These are phyloP conservation scores for Hyposoter didymator DNA, from an alignment of 2,888 invertebrate genomes.

Conservation along the genomic window DNA sequence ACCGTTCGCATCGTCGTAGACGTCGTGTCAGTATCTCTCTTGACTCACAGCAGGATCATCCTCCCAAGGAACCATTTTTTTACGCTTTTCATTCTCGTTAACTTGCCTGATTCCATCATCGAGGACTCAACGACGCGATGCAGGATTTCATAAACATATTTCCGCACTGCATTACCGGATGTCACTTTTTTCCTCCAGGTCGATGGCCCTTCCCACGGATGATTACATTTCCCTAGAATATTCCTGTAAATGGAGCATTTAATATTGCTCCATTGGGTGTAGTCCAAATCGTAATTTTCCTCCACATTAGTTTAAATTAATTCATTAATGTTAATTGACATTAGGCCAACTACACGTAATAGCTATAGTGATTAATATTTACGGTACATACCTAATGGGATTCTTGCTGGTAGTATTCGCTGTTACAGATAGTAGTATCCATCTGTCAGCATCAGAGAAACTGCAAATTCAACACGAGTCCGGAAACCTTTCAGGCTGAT, in stretches of 20 bases:
- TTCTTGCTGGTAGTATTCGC: slow-evolving; percentile 88
- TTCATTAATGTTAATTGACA: slow-evolving; percentile 1
- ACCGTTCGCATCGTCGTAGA: slow-evolving; percentile 8
- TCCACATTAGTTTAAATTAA: background rate
- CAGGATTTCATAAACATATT: slow-evolving; percentile 51
- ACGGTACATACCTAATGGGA: slow-evolving; percentile 26
- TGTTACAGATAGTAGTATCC: slow-evolving; percentile 97
- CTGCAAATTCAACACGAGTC: slow-evolving; percentile 95
- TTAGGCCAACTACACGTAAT: background rate
- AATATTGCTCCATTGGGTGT: background rate
- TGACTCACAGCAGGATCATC: background rate
- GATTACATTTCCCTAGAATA: background rate
- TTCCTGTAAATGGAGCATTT: background rate
- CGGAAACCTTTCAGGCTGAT: slow-evolving; percentile 95
- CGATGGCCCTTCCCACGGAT: background rate
- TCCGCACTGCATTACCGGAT: slow-evolving; percentile 26
- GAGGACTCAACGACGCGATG: slow-evolving; percentile 42
- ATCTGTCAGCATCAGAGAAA: slow-evolving; percentile 96
- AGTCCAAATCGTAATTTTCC: background rate
- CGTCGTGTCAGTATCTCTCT: slow-evolving; percentile 8
- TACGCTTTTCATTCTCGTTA: background rate
- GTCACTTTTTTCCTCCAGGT: background rate
- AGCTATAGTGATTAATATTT: background rate
- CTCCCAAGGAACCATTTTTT: slow-evolving; percentile 6
- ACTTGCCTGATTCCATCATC: slow-evolving; percentile 37